These are phyloP conservation scores for Mungos mungo DNA, from an alignment of 2,113 vertebrate species.

Conservation along the genomic window DNA sequence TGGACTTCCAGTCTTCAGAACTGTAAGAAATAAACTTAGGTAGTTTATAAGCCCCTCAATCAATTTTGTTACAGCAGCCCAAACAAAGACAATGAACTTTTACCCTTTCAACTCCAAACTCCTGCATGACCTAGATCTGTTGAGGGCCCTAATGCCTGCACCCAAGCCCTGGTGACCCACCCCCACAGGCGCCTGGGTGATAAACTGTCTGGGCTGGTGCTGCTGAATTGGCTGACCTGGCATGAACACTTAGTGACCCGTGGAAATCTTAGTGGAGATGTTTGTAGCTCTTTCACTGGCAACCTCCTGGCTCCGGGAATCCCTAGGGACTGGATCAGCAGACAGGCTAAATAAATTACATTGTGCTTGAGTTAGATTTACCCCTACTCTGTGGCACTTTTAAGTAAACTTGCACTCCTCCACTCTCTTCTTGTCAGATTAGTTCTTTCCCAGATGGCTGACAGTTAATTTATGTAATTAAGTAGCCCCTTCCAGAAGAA, in stretches of 20 bases:
- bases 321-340: background rate
- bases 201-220: background rate
- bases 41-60: background rate
- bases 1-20: background rate
- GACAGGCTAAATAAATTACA: background rate
- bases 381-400: background rate
- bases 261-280: background rate
- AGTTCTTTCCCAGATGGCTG: constrained; percentile 19
- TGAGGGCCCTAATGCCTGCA: background rate
- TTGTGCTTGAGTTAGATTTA: background rate
- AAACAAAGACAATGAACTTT: background rate
- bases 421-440: background rate
- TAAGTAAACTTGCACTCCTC: background rate
- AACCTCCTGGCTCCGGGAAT: background rate
- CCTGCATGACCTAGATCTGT: background rate
- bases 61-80: background rate
- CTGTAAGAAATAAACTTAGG: background rate
- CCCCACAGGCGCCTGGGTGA: background rate
- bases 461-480: background rate
- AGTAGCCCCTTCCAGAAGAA: background rate
- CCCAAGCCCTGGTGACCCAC: background rate
- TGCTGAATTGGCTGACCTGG: background rate
- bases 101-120: background rate
- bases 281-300: background rate
- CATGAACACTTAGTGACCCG: background rate